A percentile compares a stretch with the other conserved stretches of the same genome.
phyloP scores from a whole-genome alignment of 1,140 invertebrate species.

The Atta texana region DNA sequence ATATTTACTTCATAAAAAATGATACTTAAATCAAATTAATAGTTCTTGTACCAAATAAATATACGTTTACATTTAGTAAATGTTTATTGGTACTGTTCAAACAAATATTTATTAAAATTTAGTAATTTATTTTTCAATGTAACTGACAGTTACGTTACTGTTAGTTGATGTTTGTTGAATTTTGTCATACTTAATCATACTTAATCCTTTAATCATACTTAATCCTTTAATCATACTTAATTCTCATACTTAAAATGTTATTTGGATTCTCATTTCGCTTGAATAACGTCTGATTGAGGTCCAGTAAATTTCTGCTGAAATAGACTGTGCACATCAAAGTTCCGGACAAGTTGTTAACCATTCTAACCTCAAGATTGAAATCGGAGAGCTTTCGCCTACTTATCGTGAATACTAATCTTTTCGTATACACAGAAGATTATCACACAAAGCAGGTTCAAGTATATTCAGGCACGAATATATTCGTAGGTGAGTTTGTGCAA shows the following conservation, averaged over 20 bases:
- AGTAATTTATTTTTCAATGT: too few relatives aligned
- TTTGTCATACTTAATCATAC: background rate
- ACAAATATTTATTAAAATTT: too few relatives aligned
- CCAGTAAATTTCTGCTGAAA: background rate
- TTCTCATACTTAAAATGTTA: background rate
- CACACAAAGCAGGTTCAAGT: background rate
- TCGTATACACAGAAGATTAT: background rate
- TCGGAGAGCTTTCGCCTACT: slow-evolving; percentile 23
- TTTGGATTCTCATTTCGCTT: background rate
- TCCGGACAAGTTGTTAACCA: slow-evolving; percentile 5
- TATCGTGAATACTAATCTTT: slow-evolving; percentile 22
- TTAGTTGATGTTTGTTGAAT: too few relatives aligned
- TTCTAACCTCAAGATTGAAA: slow-evolving; percentile 12
- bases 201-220: too few relatives aligned
- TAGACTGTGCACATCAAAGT: background rate
- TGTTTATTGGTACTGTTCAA: too few relatives aligned
- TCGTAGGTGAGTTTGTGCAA: background rate
- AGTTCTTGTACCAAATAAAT: too few relatives aligned
- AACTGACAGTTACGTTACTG: too few relatives aligned
- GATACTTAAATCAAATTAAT: too few relatives aligned
- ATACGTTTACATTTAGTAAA: too few relatives aligned
- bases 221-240: too few relatives aligned
- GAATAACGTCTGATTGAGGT: background rate
- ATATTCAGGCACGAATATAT: background rate
- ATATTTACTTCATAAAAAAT: too few relatives aligned